Conservation (phyloP, 2,113 vertebrate genomes). For the Eudyptes chrysolophus region DNA sequence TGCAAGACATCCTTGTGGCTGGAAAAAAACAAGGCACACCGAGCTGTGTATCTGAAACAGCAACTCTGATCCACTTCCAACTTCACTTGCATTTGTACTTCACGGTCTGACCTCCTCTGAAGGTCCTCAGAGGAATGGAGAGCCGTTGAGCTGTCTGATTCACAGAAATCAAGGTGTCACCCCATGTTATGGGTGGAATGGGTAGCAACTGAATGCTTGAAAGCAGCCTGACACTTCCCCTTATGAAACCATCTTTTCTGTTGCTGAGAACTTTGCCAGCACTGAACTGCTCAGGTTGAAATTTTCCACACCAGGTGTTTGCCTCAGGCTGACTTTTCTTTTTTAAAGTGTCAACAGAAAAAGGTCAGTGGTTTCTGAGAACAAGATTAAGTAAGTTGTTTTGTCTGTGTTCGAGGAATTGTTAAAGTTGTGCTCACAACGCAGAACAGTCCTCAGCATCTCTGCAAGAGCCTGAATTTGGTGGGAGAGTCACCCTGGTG, state of each 20-base stretch:
- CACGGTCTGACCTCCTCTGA: not conserved
- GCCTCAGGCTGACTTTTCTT: slow-evolving; percentile 9
- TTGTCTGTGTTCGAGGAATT: not conserved
- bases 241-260: not conserved
- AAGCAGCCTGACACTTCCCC: not conserved
- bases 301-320: not conserved
- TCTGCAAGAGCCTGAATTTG: not conserved
- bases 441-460: not conserved
- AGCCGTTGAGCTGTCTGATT: not conserved
- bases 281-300: not conserved
- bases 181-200: not conserved
- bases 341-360: slow-evolving; percentile 3
- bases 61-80: not conserved
- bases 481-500: not conserved
- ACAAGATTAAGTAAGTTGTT: not conserved
- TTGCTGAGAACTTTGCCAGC: not conserved
- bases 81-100: not conserved
- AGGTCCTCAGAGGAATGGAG: not conserved
- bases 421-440: not conserved
- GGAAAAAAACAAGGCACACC: not conserved
- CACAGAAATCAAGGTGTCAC: not conserved
- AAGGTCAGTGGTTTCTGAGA: slow-evolving; percentile 16
- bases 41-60: not conserved
- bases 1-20: not conserved
- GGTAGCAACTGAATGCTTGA: not conserved